phyloP scores from a whole-genome alignment of 2,113 vertebrate genomes.

The Egretta garzetta region DNA sequence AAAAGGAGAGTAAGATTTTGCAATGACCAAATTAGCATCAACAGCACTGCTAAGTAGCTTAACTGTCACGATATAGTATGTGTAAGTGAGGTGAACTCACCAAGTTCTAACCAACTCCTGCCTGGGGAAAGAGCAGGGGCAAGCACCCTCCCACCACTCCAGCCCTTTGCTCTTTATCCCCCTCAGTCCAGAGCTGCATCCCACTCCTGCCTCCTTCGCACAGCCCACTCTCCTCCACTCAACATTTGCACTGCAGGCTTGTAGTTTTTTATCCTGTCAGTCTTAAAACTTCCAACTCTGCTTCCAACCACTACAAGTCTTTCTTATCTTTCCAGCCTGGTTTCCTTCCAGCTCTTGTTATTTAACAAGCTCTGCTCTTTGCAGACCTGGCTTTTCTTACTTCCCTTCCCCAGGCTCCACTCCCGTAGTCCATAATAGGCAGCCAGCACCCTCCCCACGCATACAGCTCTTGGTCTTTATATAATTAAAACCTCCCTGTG shows the following conservation, averaged over 20 bases:
- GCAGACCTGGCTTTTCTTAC: neutral
- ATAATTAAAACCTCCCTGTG: neutral
- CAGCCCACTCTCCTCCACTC: neutral
- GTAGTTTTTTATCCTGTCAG: neutral
- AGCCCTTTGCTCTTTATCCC: neutral
- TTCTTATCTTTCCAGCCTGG: neutral
- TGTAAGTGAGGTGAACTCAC: neutral
- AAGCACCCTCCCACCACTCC: too few species aligned
- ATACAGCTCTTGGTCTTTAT: neutral
- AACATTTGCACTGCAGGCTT: neutral
- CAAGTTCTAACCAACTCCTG: neutral
- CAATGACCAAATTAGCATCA: neutral
- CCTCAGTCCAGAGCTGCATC: neutral
- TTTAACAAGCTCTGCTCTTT: neutral
- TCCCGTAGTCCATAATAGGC: neutral
- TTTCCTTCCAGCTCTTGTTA: neutral
- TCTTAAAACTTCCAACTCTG: neutral
- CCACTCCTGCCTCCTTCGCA: neutral
- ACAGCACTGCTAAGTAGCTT: neutral
- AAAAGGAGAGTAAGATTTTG: neutral
- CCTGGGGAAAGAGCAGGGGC: neutral
- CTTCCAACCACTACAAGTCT: neutral
- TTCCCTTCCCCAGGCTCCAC: neutral
- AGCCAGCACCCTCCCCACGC: neutral
- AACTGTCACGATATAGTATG: neutral